These are phyloP conservation scores for Anguilla megastoma DNA, from an alignment of 2,797 vertebrate species.

Conservation along the genomic window DNA sequence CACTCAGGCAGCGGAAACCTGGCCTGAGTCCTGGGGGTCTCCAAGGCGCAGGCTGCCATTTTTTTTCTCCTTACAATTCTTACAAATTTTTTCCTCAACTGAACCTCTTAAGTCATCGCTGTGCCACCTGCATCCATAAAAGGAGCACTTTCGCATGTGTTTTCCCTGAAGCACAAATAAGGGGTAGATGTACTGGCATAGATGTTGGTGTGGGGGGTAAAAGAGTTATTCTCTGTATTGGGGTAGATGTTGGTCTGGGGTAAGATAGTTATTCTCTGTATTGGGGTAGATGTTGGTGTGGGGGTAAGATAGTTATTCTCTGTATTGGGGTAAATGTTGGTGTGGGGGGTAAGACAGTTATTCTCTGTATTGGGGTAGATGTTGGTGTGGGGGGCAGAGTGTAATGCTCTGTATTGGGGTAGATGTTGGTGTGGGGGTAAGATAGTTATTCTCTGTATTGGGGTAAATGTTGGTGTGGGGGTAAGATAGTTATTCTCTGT, in stretches of 20 bases:
- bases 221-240: no score
- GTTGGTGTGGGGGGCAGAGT: no score
- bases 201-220: not conserved
- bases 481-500: no score
- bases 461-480: no score
- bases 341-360: no score
- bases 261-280: no score
- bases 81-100: not conserved
- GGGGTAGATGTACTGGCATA: not conserved
- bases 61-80: not conserved
- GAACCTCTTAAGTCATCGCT: not conserved
- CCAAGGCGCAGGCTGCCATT: slow-evolving; percentile 28
- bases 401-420: no score
- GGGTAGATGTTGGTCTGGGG: no score
- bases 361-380: not conserved
- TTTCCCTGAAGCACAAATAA: not conserved
- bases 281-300: no score
- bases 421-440: no score
- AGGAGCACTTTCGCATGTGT: not conserved
- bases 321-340: not conserved
- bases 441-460: no score
- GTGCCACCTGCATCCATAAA: not conserved
- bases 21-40: not conserved
- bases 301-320: not conserved
- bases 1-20: not conserved